A percentile compares a stretch with the other conserved stretches of the same genome.
Conservation (phyloP, 2,888 invertebrate species). For the Diachrysia chrysitis region DNA sequence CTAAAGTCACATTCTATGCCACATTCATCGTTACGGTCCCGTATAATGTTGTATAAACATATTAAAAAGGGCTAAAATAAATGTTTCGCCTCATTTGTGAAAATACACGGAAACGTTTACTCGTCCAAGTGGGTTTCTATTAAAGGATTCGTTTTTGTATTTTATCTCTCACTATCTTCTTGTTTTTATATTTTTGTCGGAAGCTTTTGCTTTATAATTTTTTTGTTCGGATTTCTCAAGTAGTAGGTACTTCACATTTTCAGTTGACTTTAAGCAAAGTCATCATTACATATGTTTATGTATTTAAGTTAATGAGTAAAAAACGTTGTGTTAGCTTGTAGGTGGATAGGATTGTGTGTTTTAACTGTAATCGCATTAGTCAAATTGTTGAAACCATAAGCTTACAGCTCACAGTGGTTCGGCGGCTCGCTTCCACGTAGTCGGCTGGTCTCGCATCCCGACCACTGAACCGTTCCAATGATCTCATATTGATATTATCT, state of each 20-base stretch:
- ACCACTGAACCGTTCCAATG: background rate
- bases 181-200: conserved; percentile 23
- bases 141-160: conserved; percentile 31
- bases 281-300: background rate
- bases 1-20: background rate
- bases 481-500: background rate
- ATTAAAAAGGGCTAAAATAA: conserved; percentile 3
- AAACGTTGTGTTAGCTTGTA: conserved; percentile 4
- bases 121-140: conserved; percentile 30
- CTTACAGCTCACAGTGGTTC: conserved; percentile 25
- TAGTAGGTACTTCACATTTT: conserved; percentile 16
- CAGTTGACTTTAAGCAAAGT: background rate
- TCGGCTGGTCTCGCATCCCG: background rate
- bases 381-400: conserved; percentile 25
- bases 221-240: conserved; percentile 31
- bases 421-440: conserved; percentile 13
- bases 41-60: conserved; percentile 1
- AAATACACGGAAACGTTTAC: conserved; percentile 51
- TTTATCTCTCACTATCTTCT: conserved; percentile 28
- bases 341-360: background rate
- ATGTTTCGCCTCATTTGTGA: conserved; percentile 38
- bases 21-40: background rate
- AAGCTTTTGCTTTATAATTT: conserved; percentile 23
- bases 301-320: background rate
- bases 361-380: conserved; percentile 26